Base-by-base conservation (phyloP, 2,888 invertebrate genomes). In the Drosophila mulleri region DNA sequence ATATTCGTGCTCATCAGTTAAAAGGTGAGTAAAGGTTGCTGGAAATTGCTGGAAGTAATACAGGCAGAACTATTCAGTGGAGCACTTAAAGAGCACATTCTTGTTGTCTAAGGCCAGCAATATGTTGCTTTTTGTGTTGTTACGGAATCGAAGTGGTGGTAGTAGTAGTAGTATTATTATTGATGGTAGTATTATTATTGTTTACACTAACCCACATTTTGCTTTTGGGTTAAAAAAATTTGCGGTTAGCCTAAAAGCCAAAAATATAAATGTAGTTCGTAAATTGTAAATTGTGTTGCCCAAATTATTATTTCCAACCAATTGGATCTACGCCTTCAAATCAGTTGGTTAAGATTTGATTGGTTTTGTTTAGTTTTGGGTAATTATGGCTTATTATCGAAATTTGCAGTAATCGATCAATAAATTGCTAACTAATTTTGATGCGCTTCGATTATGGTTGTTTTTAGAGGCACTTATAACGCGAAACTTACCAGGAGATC, bases 401-500 rank as follows among this genome's bases (percentile, higher is more conserved):
- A 26, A 65, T 54, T 58, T 48, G 29, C 48, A 14, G 42, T 44
- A 32, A 67, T 44, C 29, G 37, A 18, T 48, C 42, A 45, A 60
- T n/a, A 63, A 50, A 35, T 62, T 45, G 50, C 61, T 48, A 65
- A 39, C 61, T 60, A 66, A 16, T 60, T 64, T 67, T 67, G 54
- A 53, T 66, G 60, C 73, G 74, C 67, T 57, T 76, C 70, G 61
- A 64, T 70, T 61, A 63, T 62, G 57, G 60, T 50, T 50, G 32
- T 32, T 63, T 72, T 76, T 64, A 80, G 72, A 80, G 86, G 90
- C 89, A 89, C 85, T 90, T 90, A 83, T 84, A 89, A 89, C 92
- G 92, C 92, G 90, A 91, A 85, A 95, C 95, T 95, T 95, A 95
- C 95, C 95, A 95, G 94, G 94, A 95, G 94, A 94, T 95, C 95